A percentile compares a stretch with the other conserved stretches of the same genome.
Conservation (phyloP, 2,797 vertebrate species). For the Streptopelia turtur region DNA sequence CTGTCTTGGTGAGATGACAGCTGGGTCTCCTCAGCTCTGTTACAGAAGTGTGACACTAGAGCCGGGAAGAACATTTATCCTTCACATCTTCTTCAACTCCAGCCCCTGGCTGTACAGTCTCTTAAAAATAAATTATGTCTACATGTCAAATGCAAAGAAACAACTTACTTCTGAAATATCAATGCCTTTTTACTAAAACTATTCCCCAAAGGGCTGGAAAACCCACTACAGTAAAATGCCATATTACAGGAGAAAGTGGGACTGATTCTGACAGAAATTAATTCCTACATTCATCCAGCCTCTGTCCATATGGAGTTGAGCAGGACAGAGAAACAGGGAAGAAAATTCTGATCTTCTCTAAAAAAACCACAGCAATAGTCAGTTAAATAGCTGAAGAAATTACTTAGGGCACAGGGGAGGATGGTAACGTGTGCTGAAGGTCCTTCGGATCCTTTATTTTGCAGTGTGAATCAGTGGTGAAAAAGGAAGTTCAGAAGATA, state of each 20-base stretch:
- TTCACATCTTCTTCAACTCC: neutral
- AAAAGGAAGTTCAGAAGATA: neutral
- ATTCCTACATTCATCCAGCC: neutral
- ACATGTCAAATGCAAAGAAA: neutral
- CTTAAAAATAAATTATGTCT: neutral
- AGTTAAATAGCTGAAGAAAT: neutral
- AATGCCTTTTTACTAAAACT: neutral
- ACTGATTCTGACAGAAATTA: neutral
- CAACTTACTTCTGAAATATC: neutral
- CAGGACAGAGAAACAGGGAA: neutral
- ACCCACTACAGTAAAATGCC: neutral
- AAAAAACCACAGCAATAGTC: neutral
- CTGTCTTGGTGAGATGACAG: neutral
- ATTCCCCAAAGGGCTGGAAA: neutral
- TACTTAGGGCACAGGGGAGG: neutral
- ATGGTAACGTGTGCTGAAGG: neutral
- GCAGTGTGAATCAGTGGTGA: neutral
- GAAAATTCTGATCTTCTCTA: neutral
- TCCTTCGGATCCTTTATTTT: neutral
- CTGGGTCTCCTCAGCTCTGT: neutral
- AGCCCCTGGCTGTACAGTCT: neutral
- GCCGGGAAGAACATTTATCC: neutral
- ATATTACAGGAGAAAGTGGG: neutral
- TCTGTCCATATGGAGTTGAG: neutral
- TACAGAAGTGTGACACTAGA: neutral